Evolutionary conservation across 2,797 vertebrate species (phyloP).

Genomic region (Ctenosaura bakeri): DNA sequence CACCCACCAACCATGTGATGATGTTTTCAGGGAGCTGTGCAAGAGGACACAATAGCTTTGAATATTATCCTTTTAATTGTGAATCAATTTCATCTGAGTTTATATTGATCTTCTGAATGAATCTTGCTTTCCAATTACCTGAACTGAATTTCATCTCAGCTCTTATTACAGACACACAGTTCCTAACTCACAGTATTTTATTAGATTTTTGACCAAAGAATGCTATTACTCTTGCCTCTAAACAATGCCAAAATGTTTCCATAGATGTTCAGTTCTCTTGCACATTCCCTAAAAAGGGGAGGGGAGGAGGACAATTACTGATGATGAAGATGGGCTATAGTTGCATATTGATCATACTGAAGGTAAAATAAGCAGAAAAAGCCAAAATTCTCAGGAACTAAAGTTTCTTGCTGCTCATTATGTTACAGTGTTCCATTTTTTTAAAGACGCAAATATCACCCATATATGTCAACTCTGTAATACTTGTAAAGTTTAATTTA

Average conservation of each 20-base stretch:
- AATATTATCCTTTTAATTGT: background rate
- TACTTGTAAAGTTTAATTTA: background rate
- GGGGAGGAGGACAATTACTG: no score
- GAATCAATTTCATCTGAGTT: background rate
- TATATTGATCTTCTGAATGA: background rate
- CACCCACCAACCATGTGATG: background rate
- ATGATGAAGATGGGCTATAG: background rate
- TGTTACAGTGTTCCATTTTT: background rate
- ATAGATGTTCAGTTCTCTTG: background rate
- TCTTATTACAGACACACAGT: slow-evolving; percentile 1
- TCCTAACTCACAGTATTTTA: background rate
- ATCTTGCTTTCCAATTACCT: background rate
- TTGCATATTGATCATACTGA: background rate
- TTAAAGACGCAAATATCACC: background rate
- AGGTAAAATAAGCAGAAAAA: background rate
- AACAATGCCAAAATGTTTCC: background rate
- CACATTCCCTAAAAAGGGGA: background rate
- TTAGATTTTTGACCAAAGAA: background rate
- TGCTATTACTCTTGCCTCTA: slow-evolving; percentile 1
- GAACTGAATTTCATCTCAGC: slow-evolving; percentile 4
- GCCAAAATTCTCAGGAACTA: background rate
- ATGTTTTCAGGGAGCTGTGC: background rate
- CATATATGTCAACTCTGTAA: background rate
- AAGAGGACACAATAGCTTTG: background rate
- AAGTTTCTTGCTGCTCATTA: background rate